Conservation (phyloP, 2,888 invertebrate genomes). For the Caenorhabditis sp. region DNA sequence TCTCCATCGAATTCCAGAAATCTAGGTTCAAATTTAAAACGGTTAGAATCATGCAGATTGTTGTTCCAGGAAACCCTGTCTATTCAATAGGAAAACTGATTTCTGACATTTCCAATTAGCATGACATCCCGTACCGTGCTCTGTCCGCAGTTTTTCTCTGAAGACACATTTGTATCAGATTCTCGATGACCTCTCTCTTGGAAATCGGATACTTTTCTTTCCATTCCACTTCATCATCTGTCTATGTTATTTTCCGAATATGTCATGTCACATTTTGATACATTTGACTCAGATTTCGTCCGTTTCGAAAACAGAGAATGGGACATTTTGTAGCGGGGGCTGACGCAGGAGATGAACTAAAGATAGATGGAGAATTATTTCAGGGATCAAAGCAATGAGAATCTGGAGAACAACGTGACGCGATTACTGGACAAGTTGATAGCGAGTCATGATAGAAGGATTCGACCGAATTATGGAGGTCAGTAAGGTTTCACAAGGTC, state of each 20-base stretch:
- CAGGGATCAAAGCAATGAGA: constrained; percentile 58
- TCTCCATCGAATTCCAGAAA: no score
- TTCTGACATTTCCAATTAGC: constrained; percentile 34
- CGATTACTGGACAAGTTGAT: constrained; percentile 78
- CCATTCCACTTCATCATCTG: constrained; percentile 4
- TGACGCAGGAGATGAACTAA: background rate
- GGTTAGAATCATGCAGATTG: no score
- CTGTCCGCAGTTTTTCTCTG: background rate
- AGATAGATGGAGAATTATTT: background rate
- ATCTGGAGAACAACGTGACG: constrained; percentile 69
- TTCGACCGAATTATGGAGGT: constrained; percentile 83
- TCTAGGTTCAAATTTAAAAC: no score
- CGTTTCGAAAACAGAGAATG: background rate
- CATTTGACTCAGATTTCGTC: constrained; percentile 47
- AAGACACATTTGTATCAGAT: constrained; percentile 27
- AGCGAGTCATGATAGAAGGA: constrained; percentile 82
- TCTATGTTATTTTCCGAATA: constrained; percentile 14
- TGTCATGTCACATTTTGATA: constrained; percentile 42
- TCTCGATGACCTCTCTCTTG: constrained; percentile 15
- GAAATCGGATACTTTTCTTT: constrained; percentile 39
- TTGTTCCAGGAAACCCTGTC: constrained; percentile 8
- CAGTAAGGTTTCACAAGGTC: background rate
- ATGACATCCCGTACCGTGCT: background rate
- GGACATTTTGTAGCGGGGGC: background rate
- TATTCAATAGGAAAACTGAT: background rate